Evolutionary conservation across 2,888 invertebrate genomes (phyloP).

Genomic region (Platycheirus rosarum): DNA sequence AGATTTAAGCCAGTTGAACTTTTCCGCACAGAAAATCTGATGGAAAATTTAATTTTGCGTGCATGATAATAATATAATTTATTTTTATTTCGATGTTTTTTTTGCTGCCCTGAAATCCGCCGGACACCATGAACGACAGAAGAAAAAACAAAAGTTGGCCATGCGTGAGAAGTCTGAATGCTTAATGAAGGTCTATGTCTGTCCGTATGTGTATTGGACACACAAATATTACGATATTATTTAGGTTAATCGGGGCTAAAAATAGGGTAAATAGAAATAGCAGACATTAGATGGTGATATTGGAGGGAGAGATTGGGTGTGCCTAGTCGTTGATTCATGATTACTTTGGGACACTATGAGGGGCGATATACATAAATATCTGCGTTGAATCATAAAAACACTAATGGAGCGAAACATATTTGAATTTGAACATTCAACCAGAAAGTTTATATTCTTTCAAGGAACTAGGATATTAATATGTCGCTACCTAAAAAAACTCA

Average conservation of each 20-base stretch:
- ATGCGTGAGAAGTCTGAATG: conserved; percentile 53
- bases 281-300: conserved; percentile 19
- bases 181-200: conserved; percentile 21
- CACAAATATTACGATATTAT: conserved; percentile 30
- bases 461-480: too few species aligned
- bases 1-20: conserved; percentile 5
- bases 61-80: conserved; percentile 55
- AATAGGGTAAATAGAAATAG: conserved; percentile 40
- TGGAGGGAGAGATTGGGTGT: conserved; percentile 28
- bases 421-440: too few species aligned
- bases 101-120: background rate
- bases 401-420: too few species aligned
- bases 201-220: background rate
- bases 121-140: conserved; percentile 7
- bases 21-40: conserved; percentile 40
- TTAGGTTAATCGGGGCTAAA: conserved; percentile 60
- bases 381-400: too few species aligned
- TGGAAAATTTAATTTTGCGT: conserved; percentile 45
- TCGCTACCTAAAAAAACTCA: too few species aligned
- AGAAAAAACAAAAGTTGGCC: conserved; percentile 4
- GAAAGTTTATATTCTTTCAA: too few species aligned
- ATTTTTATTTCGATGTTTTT: conserved; percentile 26
- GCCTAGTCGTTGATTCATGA: conserved; percentile 13
- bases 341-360: too few species aligned
- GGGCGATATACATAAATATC: too few species aligned